Evolutionary conservation across 2,888 invertebrate genomes (phyloP).

Genomic region (Lasioglossum vierecki): DNA sequence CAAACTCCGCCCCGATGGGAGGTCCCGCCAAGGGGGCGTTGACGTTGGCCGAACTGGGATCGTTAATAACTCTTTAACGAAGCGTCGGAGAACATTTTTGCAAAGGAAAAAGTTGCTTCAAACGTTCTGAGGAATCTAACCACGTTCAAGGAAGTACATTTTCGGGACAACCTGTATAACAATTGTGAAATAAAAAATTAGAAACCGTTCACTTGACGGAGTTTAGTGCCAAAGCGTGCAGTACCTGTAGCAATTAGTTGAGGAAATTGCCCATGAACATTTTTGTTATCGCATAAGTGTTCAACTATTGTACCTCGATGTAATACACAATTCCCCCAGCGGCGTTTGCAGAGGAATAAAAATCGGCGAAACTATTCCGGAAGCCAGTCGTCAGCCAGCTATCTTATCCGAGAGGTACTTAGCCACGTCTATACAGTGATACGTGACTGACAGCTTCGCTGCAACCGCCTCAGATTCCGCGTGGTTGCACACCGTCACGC

Average conservation of each 20-base stretch:
- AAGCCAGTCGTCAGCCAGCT: background rate
- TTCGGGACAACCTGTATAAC: background rate
- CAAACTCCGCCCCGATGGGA: background rate
- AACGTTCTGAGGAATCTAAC: too few species aligned
- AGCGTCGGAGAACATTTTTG: too few species aligned
- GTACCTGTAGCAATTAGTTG: background rate
- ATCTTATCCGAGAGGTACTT: slow-evolving; percentile 16
- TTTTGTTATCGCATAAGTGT: background rate
- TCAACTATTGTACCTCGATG: background rate
- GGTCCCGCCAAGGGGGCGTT: too few species aligned
- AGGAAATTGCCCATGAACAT: background rate
- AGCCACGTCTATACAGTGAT: slow-evolving; percentile 34
- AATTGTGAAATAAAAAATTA: background rate
- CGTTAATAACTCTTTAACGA: too few species aligned
- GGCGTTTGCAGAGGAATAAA: background rate
- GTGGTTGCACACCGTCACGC: slow-evolving; percentile 31
- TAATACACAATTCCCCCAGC: background rate
- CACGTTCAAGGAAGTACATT: too few species aligned
- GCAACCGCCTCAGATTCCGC: slow-evolving; percentile 30
- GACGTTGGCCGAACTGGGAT: too few species aligned
- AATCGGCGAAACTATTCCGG: background rate
- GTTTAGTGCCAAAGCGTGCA: background rate
- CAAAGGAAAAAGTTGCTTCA: too few species aligned
- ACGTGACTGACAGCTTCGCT: slow-evolving; percentile 35
- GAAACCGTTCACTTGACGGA: background rate